Base-by-base conservation (phyloP, 2,888 invertebrate genomes). In the Volucella inflata region DNA sequence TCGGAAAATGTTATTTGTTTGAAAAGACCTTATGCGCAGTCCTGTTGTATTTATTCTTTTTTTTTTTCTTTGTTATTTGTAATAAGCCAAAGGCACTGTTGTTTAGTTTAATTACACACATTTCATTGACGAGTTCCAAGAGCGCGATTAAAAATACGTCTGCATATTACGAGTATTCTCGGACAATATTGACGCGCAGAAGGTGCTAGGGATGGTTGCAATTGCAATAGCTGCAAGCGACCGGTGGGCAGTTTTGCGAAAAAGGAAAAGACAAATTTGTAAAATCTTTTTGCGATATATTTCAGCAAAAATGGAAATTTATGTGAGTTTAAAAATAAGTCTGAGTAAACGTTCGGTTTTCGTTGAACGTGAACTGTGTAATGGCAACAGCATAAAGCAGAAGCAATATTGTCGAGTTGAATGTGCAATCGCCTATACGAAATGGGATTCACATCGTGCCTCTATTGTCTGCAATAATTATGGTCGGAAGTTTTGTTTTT, bases 1-100 rank as follows among this genome's bases (percentile, higher is more conserved):
- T 76, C 67, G 78, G 59, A 62, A 68, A 75, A 82, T 51, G 64
- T 59, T 68, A 46, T 55, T 42, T n/a, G 64, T 68, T 55, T 62
- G 53, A 44, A 51, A 57, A 44, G 51, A 17, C 51, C 51, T 74
- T 79, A 51, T 75, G 68, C 64, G 76, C 71, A 82, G 68, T 81
- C 68, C 68, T 70, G 68, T 74, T 30, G 30, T 30, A 30, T 30
- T 30, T 30, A 6, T 30, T 6, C 30, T 30, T 30, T 0, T 30
- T 30, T 21, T 21, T 4, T 21, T 74, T 62, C 64, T 21, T 76
- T 17, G 71, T 40, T 55, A 44, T 62, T 62, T 60, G 44, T 75
- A 53, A 46, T 62, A 76, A 50, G 44, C 44, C 42, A 50, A 38
- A 60, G 42, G 51, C 30, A 53, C 30, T 21, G 21, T 17, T 55